A percentile compares a stretch with the other conserved stretches of the same genome.
Evolutionary conservation across 2,888 invertebrate genomes (phyloP).

Genomic region (Linyphia triangularis): DNA sequence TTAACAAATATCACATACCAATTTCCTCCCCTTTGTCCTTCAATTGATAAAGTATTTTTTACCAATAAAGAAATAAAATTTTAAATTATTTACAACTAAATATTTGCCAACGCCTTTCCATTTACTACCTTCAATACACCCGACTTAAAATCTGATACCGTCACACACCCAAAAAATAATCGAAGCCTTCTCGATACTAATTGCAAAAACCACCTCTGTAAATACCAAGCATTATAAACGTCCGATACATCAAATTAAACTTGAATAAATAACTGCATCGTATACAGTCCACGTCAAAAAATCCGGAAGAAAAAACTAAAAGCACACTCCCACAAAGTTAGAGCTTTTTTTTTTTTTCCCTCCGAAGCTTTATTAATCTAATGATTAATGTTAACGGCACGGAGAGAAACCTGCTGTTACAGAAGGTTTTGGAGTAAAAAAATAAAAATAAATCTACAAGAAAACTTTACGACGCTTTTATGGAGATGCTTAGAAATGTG

Average conservation of each 20-base stretch:
- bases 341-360: no score
- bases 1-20: no score
- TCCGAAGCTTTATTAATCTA: slow-evolving; percentile 62
- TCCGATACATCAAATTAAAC: background rate
- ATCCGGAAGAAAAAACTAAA: background rate
- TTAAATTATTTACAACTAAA: no score
- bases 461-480: slow-evolving; percentile 36
- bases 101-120: no score
- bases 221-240: background rate
- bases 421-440: slow-evolving; percentile 15
- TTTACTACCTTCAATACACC: no score
- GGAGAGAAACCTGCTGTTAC: slow-evolving; percentile 18
- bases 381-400: slow-evolving; percentile 61
- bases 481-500: slow-evolving; percentile 57
- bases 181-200: background rate
- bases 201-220: background rate
- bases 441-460: slow-evolving; percentile 18
- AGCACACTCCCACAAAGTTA: slow-evolving; percentile 31
- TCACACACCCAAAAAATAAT: background rate
- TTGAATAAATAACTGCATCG: background rate
- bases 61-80: no score
- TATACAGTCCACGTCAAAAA: background rate
- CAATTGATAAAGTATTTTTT: no score
- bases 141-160: background rate
- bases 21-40: no score